Evolutionary conservation across 2,797 vertebrate species (phyloP).

Genomic region (Atherinosoma microstoma): DNA sequence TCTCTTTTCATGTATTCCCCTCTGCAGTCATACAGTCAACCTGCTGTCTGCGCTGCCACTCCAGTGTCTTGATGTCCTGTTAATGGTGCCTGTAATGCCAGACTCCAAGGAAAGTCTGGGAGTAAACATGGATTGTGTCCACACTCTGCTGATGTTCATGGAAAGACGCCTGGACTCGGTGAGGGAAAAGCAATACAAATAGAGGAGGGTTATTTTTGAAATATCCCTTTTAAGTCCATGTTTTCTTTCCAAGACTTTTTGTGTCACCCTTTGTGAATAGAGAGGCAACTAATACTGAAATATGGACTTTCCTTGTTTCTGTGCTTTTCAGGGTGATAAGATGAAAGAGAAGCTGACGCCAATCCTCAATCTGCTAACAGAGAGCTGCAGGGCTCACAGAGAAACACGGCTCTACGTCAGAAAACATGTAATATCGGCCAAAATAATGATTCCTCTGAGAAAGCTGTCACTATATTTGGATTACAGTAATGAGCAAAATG

Average conservation of each 20-base stretch:
- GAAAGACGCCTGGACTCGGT: conserved; percentile 84
- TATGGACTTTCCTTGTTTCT: conserved; percentile 12
- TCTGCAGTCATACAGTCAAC: conserved; percentile 80
- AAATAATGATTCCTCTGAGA: not conserved
- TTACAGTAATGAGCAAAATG: not conserved
- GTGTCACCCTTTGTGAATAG: not conserved
- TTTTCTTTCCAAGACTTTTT: not conserved
- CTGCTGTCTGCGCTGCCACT: conserved; percentile 83
- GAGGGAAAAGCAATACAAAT: conserved; percentile 22
- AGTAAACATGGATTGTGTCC: conserved; percentile 88
- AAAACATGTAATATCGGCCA: conserved; percentile 73
- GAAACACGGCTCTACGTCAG: conserved; percentile 85
- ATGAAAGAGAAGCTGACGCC: conserved; percentile 84
- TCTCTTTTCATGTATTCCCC: not conserved
- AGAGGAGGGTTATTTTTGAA: not conserved
- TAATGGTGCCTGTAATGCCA: conserved; percentile 59
- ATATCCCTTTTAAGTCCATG: not conserved
- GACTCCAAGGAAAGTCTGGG: conserved; percentile 76
- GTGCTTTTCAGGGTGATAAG: conserved; percentile 72
- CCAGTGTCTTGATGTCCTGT: conserved; percentile 82
- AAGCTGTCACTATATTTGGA: conserved; percentile 1
- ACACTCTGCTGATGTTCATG: conserved; percentile 83
- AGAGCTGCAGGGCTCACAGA: conserved; percentile 84
- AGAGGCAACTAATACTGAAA: not conserved
- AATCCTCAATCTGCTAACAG: conserved; percentile 84